Conservation (phyloP, 2,888 invertebrate species). For the Serripes groenlandicus region DNA sequence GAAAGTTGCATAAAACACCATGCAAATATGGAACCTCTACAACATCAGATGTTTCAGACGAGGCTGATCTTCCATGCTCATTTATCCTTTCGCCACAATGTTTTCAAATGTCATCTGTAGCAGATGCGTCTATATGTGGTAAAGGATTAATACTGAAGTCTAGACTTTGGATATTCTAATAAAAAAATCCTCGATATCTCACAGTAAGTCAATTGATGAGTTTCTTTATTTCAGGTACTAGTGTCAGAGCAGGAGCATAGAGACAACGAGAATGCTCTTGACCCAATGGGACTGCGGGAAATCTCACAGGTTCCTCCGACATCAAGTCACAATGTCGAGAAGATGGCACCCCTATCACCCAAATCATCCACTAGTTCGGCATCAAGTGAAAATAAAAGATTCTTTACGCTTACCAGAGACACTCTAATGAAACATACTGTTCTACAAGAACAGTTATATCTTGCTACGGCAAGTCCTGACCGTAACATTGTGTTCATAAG, state of each 20-base stretch:
- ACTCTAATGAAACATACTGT: conserved; percentile 73
- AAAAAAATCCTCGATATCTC: too few species aligned
- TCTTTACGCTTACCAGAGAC: conserved; percentile 73
- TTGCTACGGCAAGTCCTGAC: conserved; percentile 74
- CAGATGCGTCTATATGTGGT: too few species aligned
- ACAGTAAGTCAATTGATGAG: too few species aligned
- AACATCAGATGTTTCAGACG: too few species aligned
- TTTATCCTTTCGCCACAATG: too few species aligned
- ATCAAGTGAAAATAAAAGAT: conserved; percentile 44
- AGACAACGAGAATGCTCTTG: conserved; percentile 66
- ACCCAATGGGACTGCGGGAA: conserved; percentile 48
- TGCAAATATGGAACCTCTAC: too few species aligned
- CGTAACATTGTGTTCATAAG: conserved; percentile 63
- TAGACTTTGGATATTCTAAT: too few species aligned
- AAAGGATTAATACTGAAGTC: too few species aligned
- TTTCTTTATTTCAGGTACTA: conserved; percentile 67
- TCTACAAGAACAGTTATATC: conserved; percentile 73
- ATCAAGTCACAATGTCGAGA: not conserved
- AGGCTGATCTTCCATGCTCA: too few species aligned
- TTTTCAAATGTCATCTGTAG: too few species aligned
- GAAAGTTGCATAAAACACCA: too few species aligned
- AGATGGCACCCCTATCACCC: not conserved
- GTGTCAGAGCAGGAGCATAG: conserved; percentile 77
- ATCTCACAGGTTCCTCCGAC: conserved; percentile 36
- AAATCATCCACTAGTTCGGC: conserved; percentile 16